These are phyloP conservation scores for Iselma pallidipennis DNA, from an alignment of 2,888 invertebrate species.

Conservation along the genomic window DNA sequence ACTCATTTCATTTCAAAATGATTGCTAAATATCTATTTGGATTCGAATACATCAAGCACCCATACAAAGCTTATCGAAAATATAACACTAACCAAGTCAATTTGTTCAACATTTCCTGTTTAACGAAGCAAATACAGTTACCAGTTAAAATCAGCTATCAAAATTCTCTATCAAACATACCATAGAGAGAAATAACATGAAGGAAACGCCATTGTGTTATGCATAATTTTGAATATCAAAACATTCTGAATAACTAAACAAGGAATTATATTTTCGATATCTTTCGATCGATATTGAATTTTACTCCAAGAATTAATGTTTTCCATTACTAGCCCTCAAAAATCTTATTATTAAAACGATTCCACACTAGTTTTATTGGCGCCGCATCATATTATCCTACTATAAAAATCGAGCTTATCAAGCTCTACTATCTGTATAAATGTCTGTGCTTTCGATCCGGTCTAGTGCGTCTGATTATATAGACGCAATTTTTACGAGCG, in stretches of 20 bases:
- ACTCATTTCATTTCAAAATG: not conserved
- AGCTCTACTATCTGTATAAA: not conserved
- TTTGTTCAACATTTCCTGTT: not conserved
- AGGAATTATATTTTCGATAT: not conserved
- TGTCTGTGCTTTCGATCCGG: not conserved
- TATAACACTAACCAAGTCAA: not conserved
- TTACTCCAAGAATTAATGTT: not conserved
- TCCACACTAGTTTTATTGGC: not conserved
- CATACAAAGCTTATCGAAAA: not conserved
- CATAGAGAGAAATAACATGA: not conserved
- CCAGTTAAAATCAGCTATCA: not conserved
- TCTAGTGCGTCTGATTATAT: not conserved
- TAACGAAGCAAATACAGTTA: not conserved
- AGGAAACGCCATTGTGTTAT: not conserved
- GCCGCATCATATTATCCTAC: not conserved
- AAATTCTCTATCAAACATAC: not conserved
- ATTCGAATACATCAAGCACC: not conserved
- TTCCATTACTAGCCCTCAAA: not conserved
- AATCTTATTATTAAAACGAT: not conserved
- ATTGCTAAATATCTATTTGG: not conserved
- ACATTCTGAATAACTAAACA: not conserved
- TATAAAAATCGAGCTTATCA: not conserved
- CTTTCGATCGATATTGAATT: not conserved
- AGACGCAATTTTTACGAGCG: not conserved
- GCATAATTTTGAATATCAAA: not conserved